Base-by-base conservation (phyloP, 1,140 invertebrate genomes). In the Phocides pigmalion region DNA sequence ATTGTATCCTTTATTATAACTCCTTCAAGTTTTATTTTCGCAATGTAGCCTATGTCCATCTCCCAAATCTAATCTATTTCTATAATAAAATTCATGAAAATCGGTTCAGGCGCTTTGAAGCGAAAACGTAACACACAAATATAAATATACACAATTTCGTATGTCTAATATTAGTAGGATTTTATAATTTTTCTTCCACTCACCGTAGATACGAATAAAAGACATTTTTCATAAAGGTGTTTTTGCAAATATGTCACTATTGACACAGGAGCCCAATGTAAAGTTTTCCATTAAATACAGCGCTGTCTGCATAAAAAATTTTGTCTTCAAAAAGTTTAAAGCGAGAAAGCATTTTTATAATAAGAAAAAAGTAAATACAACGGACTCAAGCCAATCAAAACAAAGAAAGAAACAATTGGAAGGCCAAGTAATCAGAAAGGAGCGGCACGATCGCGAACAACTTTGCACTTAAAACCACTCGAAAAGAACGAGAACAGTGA, bases 401-500 rank as follows among this genome's bases (percentile, higher is more conserved):
- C 62, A 66, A 72, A 81, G 66, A 69, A 76, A 78, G 65, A 72
- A 71, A 65, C 74, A 76, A 70, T 72, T 68, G 68, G 64, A 68
- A 47, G 65, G 62, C 64, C 54, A 68, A 76, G 72, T 72, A 79
- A 79, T 82, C 74, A 80, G 65, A 63, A 67, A 70, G 65, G 63
- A 67, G 58, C 28, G 44, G 64, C 62, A 66, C 62, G 63, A 66
- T 72, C 64, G 49, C 64, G 19, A 66, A 67, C 63, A 76, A 79
- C 66, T 80, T 76, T 64, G 71, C 68, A 76, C 69, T 77, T 74
- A 75, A 70, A 69, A 64, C 61, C 67, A 64, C 66, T 66, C 47
- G 61, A 58, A 67, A 64, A 66, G 53, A 63, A 68, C 53, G 47
- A 42, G 37, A 61, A 49, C 41, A 53, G 19, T 56, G 66, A 64